Conservation (phyloP, 2,113 vertebrate species). For the Crotalus tigris region DNA sequence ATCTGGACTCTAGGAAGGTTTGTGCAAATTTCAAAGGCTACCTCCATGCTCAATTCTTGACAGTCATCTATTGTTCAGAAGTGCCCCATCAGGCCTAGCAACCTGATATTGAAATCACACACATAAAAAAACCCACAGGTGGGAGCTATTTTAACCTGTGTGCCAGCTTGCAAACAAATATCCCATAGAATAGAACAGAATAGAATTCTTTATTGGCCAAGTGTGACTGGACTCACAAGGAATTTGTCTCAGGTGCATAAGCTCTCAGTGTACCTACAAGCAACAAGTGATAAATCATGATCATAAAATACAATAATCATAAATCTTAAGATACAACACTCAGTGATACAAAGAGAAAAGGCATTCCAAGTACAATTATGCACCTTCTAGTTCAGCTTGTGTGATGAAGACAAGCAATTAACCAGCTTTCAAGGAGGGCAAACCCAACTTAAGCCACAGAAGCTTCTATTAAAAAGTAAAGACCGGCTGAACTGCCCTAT, state of each 20-base stretch:
- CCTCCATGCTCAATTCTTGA: not conserved
- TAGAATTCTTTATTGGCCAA: not conserved
- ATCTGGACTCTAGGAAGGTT: not conserved
- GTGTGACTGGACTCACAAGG: not conserved
- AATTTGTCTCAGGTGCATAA: not conserved
- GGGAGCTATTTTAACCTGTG: not conserved
- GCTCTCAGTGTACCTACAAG: not conserved
- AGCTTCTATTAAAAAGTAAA: not conserved
- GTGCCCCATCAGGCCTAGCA: not conserved
- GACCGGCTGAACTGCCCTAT: not conserved
- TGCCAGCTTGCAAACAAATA: not conserved
- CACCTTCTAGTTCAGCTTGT: not conserved
- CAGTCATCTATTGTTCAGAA: not conserved
- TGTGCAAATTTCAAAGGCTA: not conserved
- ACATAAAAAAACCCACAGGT: not conserved
- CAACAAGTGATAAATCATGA: not conserved
- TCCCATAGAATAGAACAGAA: not conserved
- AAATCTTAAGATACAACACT: not conserved
- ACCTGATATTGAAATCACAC: not conserved
- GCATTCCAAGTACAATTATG: not conserved
- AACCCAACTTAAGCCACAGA: not conserved
- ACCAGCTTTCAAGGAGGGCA: not conserved
- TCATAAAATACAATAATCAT: not conserved
- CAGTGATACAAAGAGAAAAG: not conserved
- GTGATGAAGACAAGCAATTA: not conserved